Percentiles rank a stretch among this genome's conserved stretches.
Conservation (phyloP, 2,113 vertebrate genomes). For the Nyctibius bracteatus region DNA sequence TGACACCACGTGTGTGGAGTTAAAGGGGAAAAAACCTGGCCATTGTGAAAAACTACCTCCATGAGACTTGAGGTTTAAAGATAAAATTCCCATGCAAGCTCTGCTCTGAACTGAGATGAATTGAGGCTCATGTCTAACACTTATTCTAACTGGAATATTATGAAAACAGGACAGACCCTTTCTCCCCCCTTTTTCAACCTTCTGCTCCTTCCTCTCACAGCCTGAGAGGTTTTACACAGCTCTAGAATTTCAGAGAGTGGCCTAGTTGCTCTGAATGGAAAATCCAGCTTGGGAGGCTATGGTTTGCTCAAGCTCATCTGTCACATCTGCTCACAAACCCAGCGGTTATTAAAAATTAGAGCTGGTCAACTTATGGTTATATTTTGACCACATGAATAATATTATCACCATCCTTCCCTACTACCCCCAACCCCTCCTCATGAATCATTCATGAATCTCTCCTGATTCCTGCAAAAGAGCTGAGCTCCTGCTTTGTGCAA, state of each 20-base stretch:
- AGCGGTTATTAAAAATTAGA: conserved; percentile 1
- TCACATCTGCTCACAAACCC: conserved; percentile 10
- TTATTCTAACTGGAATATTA: not conserved
- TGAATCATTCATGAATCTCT: not conserved
- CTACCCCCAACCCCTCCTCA: not conserved
- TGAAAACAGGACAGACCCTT: not conserved
- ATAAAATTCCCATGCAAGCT: not conserved
- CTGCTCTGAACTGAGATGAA: not conserved
- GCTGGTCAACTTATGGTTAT: not conserved
- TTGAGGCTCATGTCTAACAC: not conserved
- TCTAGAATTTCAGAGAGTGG: not conserved
- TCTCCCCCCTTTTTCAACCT: not conserved
- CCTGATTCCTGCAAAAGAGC: not conserved
- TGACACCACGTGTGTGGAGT: accelerated
- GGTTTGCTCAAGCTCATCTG: not conserved
- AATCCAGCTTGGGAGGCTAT: not conserved
- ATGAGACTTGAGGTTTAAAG: not conserved
- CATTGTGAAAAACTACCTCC: not conserved
- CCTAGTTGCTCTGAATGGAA: not conserved
- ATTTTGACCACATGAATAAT: not conserved
- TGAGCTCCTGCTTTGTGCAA: not conserved
- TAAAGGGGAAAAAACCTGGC: not conserved
- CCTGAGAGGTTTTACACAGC: not conserved
- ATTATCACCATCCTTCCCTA: not conserved
- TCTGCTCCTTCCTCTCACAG: not conserved